Conservation (phyloP, 2,888 invertebrate genomes). For the Xylocampa areola region DNA sequence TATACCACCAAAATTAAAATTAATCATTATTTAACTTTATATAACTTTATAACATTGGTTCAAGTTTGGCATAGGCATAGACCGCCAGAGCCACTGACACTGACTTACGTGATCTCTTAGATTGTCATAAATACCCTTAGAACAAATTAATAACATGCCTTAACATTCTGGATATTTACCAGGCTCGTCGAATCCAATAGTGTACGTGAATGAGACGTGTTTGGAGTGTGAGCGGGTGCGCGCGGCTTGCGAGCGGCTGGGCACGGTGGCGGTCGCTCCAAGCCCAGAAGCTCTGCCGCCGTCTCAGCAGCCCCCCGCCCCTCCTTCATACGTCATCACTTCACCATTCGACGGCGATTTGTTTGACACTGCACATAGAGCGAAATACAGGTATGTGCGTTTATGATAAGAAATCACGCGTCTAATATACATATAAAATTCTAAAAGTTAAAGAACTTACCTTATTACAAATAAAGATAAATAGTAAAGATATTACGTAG, state of each 20-base stretch:
- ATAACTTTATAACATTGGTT: too few relatives aligned
- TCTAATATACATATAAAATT: constrained; percentile 13
- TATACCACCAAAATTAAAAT: too few relatives aligned
- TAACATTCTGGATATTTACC: constrained; percentile 51
- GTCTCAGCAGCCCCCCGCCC: constrained; percentile 76
- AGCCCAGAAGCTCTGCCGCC: constrained; percentile 78
- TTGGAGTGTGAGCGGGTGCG: constrained; percentile 87
- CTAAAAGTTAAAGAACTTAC: constrained; percentile 31
- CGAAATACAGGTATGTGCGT: constrained; percentile 82
- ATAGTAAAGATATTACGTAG: too few relatives aligned
- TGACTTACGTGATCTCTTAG: too few relatives aligned
- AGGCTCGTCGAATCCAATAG: constrained; percentile 83
- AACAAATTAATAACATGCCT: constrained; percentile 1
- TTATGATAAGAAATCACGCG: constrained; percentile 26
- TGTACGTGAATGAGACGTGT: constrained; percentile 85
- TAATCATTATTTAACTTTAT: too few relatives aligned
- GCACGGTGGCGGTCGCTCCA: constrained; percentile 82
- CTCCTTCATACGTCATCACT: constrained; percentile 90
- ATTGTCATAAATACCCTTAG: too few relatives aligned
- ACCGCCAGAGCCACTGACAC: too few relatives aligned
- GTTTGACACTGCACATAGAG: constrained; percentile 91
- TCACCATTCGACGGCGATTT: constrained; percentile 93
- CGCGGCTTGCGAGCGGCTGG: constrained; percentile 85
- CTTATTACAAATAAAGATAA: too few relatives aligned
- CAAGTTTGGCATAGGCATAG: too few relatives aligned